A percentile compares a stretch with the other conserved stretches of the same genome.
These are phyloP conservation scores for Pardosa pseudoannulata DNA, from an alignment of 2,888 invertebrate species.

Conservation along the genomic window DNA sequence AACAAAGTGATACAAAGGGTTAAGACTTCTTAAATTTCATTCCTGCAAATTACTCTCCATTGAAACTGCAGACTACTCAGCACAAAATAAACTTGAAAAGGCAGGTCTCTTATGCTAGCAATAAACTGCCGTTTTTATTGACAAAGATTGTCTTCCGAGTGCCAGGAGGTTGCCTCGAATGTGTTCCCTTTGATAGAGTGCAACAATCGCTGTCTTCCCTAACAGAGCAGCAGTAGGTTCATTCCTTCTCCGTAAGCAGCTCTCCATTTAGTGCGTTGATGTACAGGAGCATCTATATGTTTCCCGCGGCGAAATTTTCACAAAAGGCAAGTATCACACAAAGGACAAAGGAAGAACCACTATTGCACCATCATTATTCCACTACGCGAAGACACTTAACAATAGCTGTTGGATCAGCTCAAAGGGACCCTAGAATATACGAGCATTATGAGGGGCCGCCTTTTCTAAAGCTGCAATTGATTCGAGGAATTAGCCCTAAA, in stretches of 20 bases:
- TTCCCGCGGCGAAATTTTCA: not conserved
- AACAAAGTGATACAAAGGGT: too few relatives aligned
- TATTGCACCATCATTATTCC: conserved; percentile 2
- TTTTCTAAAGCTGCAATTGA: not conserved
- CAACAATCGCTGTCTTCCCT: not conserved
- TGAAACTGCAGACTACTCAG: too few relatives aligned
- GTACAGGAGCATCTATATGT: not conserved
- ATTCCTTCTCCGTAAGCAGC: not conserved
- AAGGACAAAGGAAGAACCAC: not conserved
- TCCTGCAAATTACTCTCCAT: too few relatives aligned
- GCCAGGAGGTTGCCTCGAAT: not conserved
- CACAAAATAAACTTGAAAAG: too few relatives aligned
- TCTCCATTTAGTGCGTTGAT: not conserved
- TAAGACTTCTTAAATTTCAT: too few relatives aligned
- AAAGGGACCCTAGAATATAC: not conserved
- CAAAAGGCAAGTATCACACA: not conserved
- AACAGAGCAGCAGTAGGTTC: not conserved
- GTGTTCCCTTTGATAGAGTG: too few relatives aligned
- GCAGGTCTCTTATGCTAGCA: too few relatives aligned
- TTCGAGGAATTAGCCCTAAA: not conserved
- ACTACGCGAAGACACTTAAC: not conserved
- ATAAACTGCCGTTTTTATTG: not conserved
- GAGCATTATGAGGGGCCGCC: not conserved
- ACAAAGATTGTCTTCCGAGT: not conserved
- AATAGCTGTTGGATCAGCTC: not conserved